phyloP scores from a whole-genome alignment of 2,797 vertebrate species.

The Brachyalestes nurse region DNA sequence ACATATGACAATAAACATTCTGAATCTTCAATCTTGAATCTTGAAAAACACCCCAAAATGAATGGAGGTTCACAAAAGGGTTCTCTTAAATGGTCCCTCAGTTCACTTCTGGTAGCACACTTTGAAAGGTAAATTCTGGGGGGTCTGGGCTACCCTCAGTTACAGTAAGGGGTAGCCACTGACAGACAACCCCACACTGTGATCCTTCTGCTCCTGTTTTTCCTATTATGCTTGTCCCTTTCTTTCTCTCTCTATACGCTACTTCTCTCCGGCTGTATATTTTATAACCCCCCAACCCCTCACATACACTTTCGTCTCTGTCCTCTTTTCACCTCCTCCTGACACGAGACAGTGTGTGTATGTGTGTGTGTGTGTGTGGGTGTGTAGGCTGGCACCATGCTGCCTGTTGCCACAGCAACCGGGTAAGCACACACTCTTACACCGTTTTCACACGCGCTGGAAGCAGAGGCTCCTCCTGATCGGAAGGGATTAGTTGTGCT shows the following conservation, averaged over 20 bases:
- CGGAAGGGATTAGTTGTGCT: conserved; percentile 43
- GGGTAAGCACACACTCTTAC: conserved; percentile 47
- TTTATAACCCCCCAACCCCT: neutral
- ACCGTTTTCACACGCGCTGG: conserved; percentile 40
- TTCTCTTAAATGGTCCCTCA: too few relatives aligned
- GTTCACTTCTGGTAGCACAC: too few relatives aligned
- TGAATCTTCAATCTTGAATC: too few relatives aligned
- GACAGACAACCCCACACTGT: conserved; percentile 30
- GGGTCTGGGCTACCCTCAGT: neutral
- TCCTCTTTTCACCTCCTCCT: conserved; percentile 41
- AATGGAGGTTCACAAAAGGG: too few relatives aligned
- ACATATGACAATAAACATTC: too few relatives aligned
- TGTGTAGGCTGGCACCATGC: conserved; percentile 50
- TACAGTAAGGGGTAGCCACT: conserved; percentile 29
- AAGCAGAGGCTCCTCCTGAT: conserved; percentile 37
- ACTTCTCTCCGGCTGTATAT: conserved; percentile 9
- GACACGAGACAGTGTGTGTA: conserved; percentile 39
- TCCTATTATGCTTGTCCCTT: neutral
- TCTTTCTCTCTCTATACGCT: neutral
- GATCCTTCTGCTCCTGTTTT: conserved; percentile 45
- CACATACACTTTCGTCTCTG: conserved; percentile 3
- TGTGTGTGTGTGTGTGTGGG: neutral
- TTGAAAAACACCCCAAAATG: too few relatives aligned
- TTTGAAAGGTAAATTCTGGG: too few relatives aligned
- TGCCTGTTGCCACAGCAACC: conserved; percentile 57